Evolutionary conservation across 2,888 invertebrate species (phyloP), one percentile per base, ranked within the genome.

Genomic region (Pristionchus fissidentatus): DNA sequence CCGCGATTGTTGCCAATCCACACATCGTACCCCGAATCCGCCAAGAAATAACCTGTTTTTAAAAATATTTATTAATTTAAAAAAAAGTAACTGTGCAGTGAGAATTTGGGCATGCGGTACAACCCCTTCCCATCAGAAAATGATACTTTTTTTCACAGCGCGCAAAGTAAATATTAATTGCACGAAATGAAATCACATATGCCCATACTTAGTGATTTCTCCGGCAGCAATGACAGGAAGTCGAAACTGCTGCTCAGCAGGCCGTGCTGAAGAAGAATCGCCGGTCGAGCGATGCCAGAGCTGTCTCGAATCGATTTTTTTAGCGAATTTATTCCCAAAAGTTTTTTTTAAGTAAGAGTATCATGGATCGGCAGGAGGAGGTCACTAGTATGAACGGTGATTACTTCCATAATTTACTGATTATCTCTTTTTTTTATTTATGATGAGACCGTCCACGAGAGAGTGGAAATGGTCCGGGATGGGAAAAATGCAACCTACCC

Each of bases 21-120:
- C 13, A 73, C 73, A 73, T 73, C 73, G 46, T 46, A 73, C 10
- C 73, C 73, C 8, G 73, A 41, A 10, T 73, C 73, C 10, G 73
- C 73, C 10, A 73, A 43, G 0, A 35, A 41, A 43, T 73, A 73
- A 15, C 43, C 73, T 73, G 26, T 41, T 5, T 1, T 22, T 35
- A 26, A 3, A 43, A 10, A 26, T 73, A 15, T 10, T 49, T 49
- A 49, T 49, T 49, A 15, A 19, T 10, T 49, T 49, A 49, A 49
- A 49, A 49, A 15, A 49, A 49, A n/a, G n/a, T n/a, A n/a, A n/a
- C n/a, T n/a, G n/a, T n/a, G n/a, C n/a, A n/a, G n/a, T n/a, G n/a
- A n/a, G n/a, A n/a, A n/a, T n/a, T n/a, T n/a, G n/a, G n/a, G n/a
- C n/a, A n/a, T n/a, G n/a, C n/a, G n/a, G n/a, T n/a, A n/a, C n/a